These are phyloP conservation scores for Glareola pratincola DNA, from an alignment of 2,113 vertebrate species.

Conservation along the genomic window DNA sequence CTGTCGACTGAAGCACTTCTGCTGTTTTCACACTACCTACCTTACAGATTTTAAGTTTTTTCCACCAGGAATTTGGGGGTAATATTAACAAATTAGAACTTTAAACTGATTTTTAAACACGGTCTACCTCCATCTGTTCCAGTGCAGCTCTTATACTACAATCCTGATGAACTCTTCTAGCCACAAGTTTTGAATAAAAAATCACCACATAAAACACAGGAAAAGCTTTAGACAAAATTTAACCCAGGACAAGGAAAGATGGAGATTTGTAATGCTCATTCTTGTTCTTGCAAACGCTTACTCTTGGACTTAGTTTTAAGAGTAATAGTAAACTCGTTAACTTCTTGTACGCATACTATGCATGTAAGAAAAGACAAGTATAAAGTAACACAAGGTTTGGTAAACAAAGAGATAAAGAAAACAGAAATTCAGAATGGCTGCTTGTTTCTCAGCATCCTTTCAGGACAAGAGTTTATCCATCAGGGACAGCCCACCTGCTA, in stretches of 20 bases:
- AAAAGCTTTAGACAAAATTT: not conserved
- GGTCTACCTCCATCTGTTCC: not conserved
- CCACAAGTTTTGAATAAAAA: not conserved
- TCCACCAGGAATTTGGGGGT: not conserved
- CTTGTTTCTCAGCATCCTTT: not conserved
- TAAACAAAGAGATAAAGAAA: not conserved
- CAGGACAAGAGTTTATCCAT: not conserved
- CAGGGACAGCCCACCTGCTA: not conserved
- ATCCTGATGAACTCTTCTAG: not conserved
- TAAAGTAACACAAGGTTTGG: not conserved
- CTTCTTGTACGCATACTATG: not conserved
- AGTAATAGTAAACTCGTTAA: not conserved
- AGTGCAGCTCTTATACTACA: not conserved
- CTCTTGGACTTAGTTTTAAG: not conserved
- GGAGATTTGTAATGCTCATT: rapidly evolving
- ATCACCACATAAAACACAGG: not conserved
- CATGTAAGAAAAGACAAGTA: not conserved
- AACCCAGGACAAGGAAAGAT: not conserved
- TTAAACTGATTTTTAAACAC: not conserved
- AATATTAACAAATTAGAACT: not conserved
- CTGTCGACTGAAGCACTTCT: not conserved
- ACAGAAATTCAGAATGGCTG: not conserved
- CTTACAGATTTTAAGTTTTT: not conserved
- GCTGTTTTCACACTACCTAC: not conserved
- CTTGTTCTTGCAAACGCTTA: not conserved